Evolutionary conservation across 2,113 vertebrate species (phyloP), one percentile per base, ranked within the genome.

Genomic region (Zosterops lateralis): DNA sequence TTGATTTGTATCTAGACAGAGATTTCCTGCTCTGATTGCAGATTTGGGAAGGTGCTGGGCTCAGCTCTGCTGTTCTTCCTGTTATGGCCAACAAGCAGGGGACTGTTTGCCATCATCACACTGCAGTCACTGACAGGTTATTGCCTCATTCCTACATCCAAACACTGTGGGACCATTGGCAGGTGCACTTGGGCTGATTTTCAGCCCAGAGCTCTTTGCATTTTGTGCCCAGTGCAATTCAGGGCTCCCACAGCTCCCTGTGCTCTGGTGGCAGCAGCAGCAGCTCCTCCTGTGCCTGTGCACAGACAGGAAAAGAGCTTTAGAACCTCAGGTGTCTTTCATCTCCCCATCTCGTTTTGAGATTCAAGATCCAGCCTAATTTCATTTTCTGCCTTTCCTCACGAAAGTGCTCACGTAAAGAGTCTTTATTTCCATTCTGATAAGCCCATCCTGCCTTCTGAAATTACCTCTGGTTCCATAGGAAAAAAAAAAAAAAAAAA

Each of bases 371-470:
- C 28, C 54, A 71, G 78, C 53, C 73, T 36, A 31, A 38, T 79
- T 92, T 61, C 10, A 7, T 71, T 83, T 86, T 71, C 62, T 82
- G 66, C 26, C n/a, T 51, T 65, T 78, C 78, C n/a, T 83, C 38
- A 47, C 48, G 32, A 7, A 62, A 68, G 17, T 44, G 9, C 34
- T 64, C 20, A 7, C 4, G 20, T 47, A 57, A 51, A 83, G 38
- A 66, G 25, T 47, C 31, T 62, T 51, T 56, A 21, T 79, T 91
- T 91, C 76, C 60, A 7, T 80, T 54, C 50, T 47, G 14, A 19
- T 48, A 25, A 7, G 28, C 40, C 40, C 22, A 42, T 84, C 40
- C 28, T 87, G 20, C 50, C 11, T 51, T 67, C 17, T 56, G 18
- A 84, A 85, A 61, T 62, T 19, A 44, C 20, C 28, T 58, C 6